Percentiles rank a stretch among this genome's conserved stretches.
These are phyloP conservation scores for Osedax fenrisi DNA, from an alignment of 2,888 invertebrate species.

Conservation along the genomic window DNA sequence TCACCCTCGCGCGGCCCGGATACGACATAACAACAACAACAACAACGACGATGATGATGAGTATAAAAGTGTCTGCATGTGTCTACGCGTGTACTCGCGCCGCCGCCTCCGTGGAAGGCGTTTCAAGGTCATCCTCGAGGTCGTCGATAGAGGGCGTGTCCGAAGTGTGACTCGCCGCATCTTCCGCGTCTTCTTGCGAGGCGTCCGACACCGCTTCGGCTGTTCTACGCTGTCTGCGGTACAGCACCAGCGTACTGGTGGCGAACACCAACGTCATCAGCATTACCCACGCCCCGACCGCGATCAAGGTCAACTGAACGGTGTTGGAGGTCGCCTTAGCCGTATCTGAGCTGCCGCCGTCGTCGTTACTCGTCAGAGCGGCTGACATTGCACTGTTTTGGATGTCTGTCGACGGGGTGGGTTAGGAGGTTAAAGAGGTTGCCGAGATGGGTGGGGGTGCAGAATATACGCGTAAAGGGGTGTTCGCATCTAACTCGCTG, in stretches of 20 bases:
- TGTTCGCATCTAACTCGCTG: no score
- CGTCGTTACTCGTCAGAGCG: neutral
- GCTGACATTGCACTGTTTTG: neutral
- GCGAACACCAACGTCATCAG: slow-evolving; percentile 17
- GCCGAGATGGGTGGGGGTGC: neutral
- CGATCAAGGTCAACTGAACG: slow-evolving; percentile 13
- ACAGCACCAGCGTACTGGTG: slow-evolving; percentile 14
- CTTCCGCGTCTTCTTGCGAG: neutral
- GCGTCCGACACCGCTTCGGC: neutral
- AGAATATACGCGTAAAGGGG: no score
- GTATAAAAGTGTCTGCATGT: no score
- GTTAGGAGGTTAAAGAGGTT: neutral
- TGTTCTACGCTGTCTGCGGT: neutral
- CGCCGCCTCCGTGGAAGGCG: no score
- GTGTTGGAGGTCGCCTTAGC: neutral
- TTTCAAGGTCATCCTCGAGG: neutral
- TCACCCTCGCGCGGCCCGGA: no score
- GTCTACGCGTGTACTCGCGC: neutral
- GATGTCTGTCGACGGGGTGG: neutral
- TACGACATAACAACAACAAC: no score
- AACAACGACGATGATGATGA: no score
- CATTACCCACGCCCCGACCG: slow-evolving; percentile 15
- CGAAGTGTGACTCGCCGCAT: neutral
- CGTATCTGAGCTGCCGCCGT: neutral
- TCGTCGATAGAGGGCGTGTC: neutral